phyloP scores from a whole-genome alignment of 1,140 invertebrate species.

The Bombus sibiricus region DNA sequence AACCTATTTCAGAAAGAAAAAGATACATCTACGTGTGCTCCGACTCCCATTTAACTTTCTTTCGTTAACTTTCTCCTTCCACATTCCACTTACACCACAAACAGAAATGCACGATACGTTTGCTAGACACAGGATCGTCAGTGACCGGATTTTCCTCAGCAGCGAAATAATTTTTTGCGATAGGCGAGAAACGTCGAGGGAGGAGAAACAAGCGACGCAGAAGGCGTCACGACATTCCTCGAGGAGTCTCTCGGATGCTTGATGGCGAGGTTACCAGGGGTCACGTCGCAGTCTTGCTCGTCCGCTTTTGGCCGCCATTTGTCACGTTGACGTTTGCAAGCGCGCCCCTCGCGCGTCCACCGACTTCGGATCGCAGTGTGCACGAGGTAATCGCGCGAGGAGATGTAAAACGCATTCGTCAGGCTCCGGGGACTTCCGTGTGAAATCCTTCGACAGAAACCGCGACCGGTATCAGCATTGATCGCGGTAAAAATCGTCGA shows the following conservation, averaged over 20 bases:
- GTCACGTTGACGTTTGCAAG: constrained; percentile 74
- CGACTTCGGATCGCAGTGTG: constrained; percentile 60
- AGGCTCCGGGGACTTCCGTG: constrained; percentile 63
- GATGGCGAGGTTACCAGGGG: constrained; percentile 54
- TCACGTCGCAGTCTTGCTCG: constrained; percentile 61
- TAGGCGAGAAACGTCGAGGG: not conserved
- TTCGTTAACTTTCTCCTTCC: not conserved
- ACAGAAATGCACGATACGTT: not conserved
- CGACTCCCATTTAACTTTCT: no score
- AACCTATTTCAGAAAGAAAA: not conserved
- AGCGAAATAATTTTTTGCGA: constrained; percentile 52
- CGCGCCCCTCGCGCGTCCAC: constrained; percentile 58
- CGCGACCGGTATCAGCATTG: constrained; percentile 30
- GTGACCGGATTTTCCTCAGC: not conserved
- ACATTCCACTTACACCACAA: not conserved
- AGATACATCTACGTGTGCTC: not conserved
- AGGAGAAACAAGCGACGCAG: constrained; percentile 24
- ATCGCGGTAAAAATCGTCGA: constrained; percentile 41
- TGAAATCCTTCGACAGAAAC: constrained; percentile 61
- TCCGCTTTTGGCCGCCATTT: constrained; percentile 69
- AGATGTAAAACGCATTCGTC: constrained; percentile 77
- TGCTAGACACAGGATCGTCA: not conserved
- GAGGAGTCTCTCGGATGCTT: constrained; percentile 46
- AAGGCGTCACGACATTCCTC: constrained; percentile 45
- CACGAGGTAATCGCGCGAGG: constrained; percentile 65